A percentile compares a stretch with the other conserved stretches of the same genome.
phyloP scores from a whole-genome alignment of 1,140 invertebrate genomes.

The Zelostemma sp. region DNA sequence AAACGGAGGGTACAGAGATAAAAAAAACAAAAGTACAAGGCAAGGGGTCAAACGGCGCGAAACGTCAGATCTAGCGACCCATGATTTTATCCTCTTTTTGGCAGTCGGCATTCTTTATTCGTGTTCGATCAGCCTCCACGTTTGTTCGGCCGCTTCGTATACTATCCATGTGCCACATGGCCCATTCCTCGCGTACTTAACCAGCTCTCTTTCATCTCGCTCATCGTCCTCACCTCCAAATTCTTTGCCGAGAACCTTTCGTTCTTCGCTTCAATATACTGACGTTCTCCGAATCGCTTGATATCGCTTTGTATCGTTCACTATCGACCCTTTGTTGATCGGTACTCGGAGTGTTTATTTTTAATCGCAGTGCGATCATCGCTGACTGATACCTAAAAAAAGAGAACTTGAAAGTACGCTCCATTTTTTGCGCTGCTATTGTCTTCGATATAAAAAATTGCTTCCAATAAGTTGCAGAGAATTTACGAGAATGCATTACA shows the following conservation, averaged over 20 bases:
- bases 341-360: conserved; percentile 45
- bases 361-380: conserved; percentile 43
- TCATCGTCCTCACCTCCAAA: conserved; percentile 46
- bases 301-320: conserved; percentile 29
- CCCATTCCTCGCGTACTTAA: conserved; percentile 39
- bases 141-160: conserved; percentile 25
- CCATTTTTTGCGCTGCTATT: not conserved
- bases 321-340: conserved; percentile 42
- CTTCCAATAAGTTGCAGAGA: no score
- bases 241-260: conserved; percentile 39
- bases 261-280: conserved; percentile 41
- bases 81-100: conserved; percentile 35
- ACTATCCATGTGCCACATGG: conserved; percentile 42
- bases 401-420: conserved; percentile 36
- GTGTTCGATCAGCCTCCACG: conserved; percentile 42
- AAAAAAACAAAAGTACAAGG: conserved; percentile 19
- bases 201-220: conserved; percentile 47
- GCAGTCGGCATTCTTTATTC: conserved; percentile 47
- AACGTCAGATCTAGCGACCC: conserved; percentile 42
- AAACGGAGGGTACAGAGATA: not conserved
- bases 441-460: no score
- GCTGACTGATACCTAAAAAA: conserved; percentile 41
- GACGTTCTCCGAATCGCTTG: conserved; percentile 38
- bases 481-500: no score
- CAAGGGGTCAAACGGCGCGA: conserved; percentile 33